Base-by-base conservation (phyloP, 2,888 invertebrate genomes). In the Scaptomyza caliginosa region DNA sequence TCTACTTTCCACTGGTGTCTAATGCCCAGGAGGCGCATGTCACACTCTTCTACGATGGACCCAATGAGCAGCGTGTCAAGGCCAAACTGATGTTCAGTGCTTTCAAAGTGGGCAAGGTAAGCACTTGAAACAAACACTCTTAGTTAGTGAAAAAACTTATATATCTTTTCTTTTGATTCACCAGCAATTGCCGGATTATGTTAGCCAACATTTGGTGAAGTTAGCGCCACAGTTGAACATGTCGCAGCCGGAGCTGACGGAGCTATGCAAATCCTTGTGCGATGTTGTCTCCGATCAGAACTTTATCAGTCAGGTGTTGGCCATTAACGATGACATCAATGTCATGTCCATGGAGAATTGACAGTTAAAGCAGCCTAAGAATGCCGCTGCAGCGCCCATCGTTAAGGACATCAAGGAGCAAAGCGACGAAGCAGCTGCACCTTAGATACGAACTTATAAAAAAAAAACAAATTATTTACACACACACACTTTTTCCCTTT, bases 1-100 rank as follows among this genome's bases (percentile, higher is more conserved):
- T 98, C 60, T 97, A 97, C 91, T 96, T 97, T 90, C 95, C 96
- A 39, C 93, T 97, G 30, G 93, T 97, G 50, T 93, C 94, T 72
- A 92, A 89, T 85, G 90, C 86, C 86, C 92, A 86, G 71, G 95
- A 95, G 67, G 92, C 93, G 0, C 92, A 93, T 77, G 95, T 97
- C 89, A 96, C 96, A 0, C 92, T 96, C 67, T 97, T 97, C 92
- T 95, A 95, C 89, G 95, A 95, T 89, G 92, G 90, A 2, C 88
- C 89, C 26, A 93, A 93, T 80, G 94, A 94, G 50, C 93, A 93
- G 64, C 93, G 94, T 59, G 95, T 95, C 80, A 94, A 95, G 86
- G 93, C 94, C 58, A 96, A 96, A 91, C 93, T 96, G 90, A 94
- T 94, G 87, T 96, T 97, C 89, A 94, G 93, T 74, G 93, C 93